A percentile compares a stretch with the other conserved stretches of the same genome.
Evolutionary conservation across 1,140 invertebrate genomes (phyloP).

Genomic region (Drosophila melanogaster): Release_6_plus_ISO1_MT NT_033777.3:26822001-26822500

Average conservation of each 20-base stretch:
- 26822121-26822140: constrained; percentile 66
- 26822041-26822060: constrained; percentile 1
- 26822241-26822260: constrained; percentile 57
- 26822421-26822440: too few relatives aligned
- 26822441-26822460: too few relatives aligned
- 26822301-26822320: constrained; percentile 28
- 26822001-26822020: constrained; percentile 22
- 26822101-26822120: constrained; percentile 71
- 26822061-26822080: constrained; percentile 79
- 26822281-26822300: constrained; percentile 60
- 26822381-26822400: not conserved
- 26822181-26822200: constrained; percentile 2
- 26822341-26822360: constrained; percentile 71
- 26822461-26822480: too few relatives aligned
- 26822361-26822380: constrained; percentile 15
- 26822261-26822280: constrained; percentile 37
- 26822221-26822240: constrained; percentile 6
- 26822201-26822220: not conserved
- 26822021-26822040: constrained; percentile 10
- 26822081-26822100: constrained; percentile 80
- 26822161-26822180: not conserved
- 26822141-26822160: constrained; percentile 49
- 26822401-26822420: too few relatives aligned
- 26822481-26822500: too few relatives aligned
- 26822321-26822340: not conserved